phyloP scores from a whole-genome alignment of 2,888 invertebrate genomes.

The Rotaria sp. region DNA sequence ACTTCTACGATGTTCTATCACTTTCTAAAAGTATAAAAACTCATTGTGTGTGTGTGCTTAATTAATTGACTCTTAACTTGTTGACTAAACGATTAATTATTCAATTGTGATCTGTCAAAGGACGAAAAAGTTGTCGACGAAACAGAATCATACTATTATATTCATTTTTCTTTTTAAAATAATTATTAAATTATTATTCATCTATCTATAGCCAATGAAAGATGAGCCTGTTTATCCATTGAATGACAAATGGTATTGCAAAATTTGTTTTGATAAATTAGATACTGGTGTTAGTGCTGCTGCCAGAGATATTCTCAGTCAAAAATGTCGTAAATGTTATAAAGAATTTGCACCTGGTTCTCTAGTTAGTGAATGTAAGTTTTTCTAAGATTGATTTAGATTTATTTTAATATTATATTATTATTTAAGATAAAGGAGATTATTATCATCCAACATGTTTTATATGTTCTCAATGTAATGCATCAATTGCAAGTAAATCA shows the following conservation, averaged over 20 bases:
- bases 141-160: too few species aligned
- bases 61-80: too few species aligned
- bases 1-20: too few species aligned
- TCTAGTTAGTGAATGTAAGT: slow-evolving; percentile 13
- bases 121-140: too few species aligned
- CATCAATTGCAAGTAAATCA: not conserved
- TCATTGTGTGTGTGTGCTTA: too few species aligned
- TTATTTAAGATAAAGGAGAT: not conserved
- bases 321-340: slow-evolving; percentile 7
- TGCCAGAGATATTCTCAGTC: not conserved
- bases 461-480: not conserved
- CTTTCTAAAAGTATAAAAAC: too few species aligned
- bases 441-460: slow-evolving; percentile 27
- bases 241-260: slow-evolving; percentile 5
- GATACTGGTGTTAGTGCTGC: slow-evolving; percentile 13
- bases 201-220: not conserved
- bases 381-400: not conserved
- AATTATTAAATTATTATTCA: not conserved
- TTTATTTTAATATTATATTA: not conserved
- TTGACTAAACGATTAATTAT: too few species aligned
- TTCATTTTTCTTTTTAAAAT: not conserved
- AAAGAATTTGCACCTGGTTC: not conserved
- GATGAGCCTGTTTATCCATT: slow-evolving; percentile 18
- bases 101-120: too few species aligned
- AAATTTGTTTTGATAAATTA: not conserved